Base-by-base conservation (phyloP, 2,113 vertebrate genomes). In the Excalfactoria chinensis region DNA sequence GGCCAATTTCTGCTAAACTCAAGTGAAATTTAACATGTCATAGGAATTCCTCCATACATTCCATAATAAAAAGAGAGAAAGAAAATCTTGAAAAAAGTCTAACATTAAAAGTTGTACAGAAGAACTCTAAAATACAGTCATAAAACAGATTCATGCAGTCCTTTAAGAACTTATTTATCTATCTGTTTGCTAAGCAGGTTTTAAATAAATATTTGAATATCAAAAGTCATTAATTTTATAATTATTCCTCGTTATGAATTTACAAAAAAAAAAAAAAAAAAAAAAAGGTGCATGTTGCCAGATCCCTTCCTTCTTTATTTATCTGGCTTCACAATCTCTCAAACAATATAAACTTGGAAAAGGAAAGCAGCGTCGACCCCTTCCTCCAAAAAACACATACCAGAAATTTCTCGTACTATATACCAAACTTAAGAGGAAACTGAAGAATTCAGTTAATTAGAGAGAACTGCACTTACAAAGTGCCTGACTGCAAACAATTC, bases 21-120 rank as follows among this genome's bases (percentile, higher is more conserved):
- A 95, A 93, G 69, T 85, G 73, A 93, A 95, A 96, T 88, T 83
- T 93, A 95, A 94, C 90, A 93, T 95, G 86, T 94, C 86, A 73
- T 10, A 88, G 68, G 66, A 92, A 94, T 84, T 93, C 48, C 67
- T 83, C 46, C 49, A 72, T 72, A 89, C 49, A 93, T 69, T 92
- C 67, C 73, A 56, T 77, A 82, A 94, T 46, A 84, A 89, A 84
- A 92, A 77, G 46, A 86, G 48, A 86, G 66, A 83, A 55, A 73
- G 25, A 78, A 78, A 90, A 80, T 21, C 21, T 26, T 4, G 0
- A 5, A 43, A 63, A 77, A 35, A 21, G 6, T 25, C 20, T 51
- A 34, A 22, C 1, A 8, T 69, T 86, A 60, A 79, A 81, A 84
- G 58, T 3, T 10, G 56, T 55, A 43, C 14, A 72, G 34, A 6